Percentiles rank a stretch among this genome's conserved stretches.
These are phyloP conservation scores for Nephrotoma guestfalica DNA, from an alignment of 2,888 invertebrate genomes.

Conservation along the genomic window DNA sequence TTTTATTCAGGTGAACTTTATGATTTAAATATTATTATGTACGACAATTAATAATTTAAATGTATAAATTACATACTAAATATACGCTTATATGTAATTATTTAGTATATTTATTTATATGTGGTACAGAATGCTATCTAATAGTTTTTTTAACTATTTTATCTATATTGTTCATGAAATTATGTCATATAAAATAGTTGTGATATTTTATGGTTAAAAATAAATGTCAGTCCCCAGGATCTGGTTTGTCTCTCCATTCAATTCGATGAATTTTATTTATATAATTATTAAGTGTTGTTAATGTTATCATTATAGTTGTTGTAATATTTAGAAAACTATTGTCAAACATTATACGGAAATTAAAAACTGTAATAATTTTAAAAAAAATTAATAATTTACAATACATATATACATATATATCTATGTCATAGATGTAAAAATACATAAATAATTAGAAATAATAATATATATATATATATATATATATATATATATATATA, in stretches of 20 bases:
- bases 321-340: neutral
- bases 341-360: neutral
- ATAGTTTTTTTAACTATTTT: neutral
- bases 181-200: conserved; percentile 1
- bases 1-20: neutral
- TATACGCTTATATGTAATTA: too few species aligned
- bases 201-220: conserved; percentile 14
- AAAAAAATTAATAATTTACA: too few species aligned
- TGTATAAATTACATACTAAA: too few species aligned
- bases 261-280: conserved; percentile 14
- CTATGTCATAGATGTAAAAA: too few species aligned
- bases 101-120: too few species aligned
- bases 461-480: too few species aligned
- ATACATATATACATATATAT: too few species aligned
- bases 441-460: too few species aligned
- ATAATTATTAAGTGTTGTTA: neutral
- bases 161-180: neutral
- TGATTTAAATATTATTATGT: too few species aligned
- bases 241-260: conserved; percentile 34
- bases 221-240: conserved; percentile 45
- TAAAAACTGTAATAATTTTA: neutral
- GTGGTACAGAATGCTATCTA: neutral
- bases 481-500: too few species aligned
- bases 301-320: neutral
- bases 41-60: neutral